Base-by-base conservation (phyloP, 2,113 vertebrate genomes). In the Thomomys bottae region DNA sequence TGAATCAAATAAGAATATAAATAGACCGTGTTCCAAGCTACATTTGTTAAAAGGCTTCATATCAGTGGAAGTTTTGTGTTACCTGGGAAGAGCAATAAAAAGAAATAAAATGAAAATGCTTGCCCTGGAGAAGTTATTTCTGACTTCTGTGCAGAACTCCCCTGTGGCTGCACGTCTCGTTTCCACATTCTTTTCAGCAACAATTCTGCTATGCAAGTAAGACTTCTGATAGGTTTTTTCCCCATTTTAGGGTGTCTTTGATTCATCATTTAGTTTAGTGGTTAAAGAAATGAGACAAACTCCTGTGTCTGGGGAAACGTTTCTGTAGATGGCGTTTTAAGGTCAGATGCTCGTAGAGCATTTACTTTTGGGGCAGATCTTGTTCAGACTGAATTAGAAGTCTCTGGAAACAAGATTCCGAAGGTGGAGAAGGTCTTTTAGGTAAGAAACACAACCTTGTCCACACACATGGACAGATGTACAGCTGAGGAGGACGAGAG, bases 1-100 rank as follows among this genome's bases (percentile, higher is more conserved):
- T 81, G 92, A 94, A 94, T 93, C 76, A 94, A 95, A 93, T 92
- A 91, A 78, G 95, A 96, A 92, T 97, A 95, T 84, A 94, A 96
- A 95, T 95, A 94, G 92, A 87, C 28, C 61, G 0, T 91, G 86
- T 90, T 88, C 89, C 80, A 89, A 94, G 89, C 90, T 66, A 34
- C 73, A 49, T 94, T 92, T 94, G 84, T 92, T 84, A 70, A 95
- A 94, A 94, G 73, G 84, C 64, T 95, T 95, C 84, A 70, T 93
- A 92, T 88, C 92, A 32, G n/a, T 84, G 94, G 71, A 89, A 88
- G 54, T 88, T 96, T 77, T 77, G 32, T 90, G 79, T 93, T 95
- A 90, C 72, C 86, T 89, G 49, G 64, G 88, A 95, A 96, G 92
- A 87, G 84, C 87, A 94, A 94, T 92, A 95, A 94, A 96, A 95